phyloP scores from a whole-genome alignment of 1,140 invertebrate species.

The Drosophila lacertosa region DNA sequence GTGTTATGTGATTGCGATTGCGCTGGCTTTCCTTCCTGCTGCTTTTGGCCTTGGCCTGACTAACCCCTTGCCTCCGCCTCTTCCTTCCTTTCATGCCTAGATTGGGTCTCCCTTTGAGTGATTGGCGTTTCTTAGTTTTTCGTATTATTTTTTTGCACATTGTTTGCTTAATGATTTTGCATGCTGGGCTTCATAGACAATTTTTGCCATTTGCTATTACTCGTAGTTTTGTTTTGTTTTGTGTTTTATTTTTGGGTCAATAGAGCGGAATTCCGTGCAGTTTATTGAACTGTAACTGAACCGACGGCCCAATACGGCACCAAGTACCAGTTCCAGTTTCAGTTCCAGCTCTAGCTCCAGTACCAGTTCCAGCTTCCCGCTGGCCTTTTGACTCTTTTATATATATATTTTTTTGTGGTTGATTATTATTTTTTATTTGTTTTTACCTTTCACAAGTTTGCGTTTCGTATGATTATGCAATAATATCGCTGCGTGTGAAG shows the following conservation, averaged over 20 bases:
- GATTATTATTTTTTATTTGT: background rate
- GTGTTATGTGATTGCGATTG: constrained; percentile 27
- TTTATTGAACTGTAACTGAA: constrained; percentile 69
- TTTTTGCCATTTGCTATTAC: constrained; percentile 52
- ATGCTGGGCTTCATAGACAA: constrained; percentile 41
- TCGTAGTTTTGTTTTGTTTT: constrained; percentile 36
- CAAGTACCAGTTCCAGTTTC: constrained; percentile 8
- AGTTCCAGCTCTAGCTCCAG: constrained; percentile 5
- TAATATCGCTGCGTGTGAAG: constrained; percentile 8
- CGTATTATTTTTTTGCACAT: constrained; percentile 51
- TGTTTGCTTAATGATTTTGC: constrained; percentile 76
- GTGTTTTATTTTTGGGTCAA: constrained; percentile 68
- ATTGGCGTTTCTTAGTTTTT: constrained; percentile 30
- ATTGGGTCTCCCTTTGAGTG: constrained; percentile 40
- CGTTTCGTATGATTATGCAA: constrained; percentile 32
- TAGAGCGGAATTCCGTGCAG: constrained; percentile 73
- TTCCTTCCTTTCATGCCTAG: background rate
- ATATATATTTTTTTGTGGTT: background rate
- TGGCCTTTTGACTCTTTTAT: constrained; percentile 28
- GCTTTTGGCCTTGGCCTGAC: constrained; percentile 69
- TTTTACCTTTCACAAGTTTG: constrained; percentile 40
- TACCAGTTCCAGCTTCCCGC: constrained; percentile 8
- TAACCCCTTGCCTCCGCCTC: background rate
- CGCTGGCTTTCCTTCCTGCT: constrained; percentile 65
- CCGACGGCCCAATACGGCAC: background rate